Base-by-base conservation (phyloP, 2,113 vertebrate species). In the Sinocyclocheilus anshuiensis region DNA sequence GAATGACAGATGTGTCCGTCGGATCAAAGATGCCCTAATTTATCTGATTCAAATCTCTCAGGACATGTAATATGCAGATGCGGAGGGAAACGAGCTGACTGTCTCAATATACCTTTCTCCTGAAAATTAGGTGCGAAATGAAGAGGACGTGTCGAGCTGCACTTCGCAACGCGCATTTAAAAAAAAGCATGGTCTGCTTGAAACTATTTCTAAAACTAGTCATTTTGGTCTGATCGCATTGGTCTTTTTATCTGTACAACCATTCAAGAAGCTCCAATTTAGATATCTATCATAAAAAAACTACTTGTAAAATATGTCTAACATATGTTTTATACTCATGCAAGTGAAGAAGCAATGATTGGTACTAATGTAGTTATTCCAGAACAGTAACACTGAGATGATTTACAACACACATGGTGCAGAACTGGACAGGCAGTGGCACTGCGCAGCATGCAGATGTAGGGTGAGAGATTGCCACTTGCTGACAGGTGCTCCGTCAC, bases 21-120 rank as follows among this genome's bases (percentile, higher is more conserved):
- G 8, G 36, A 88, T 90, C 74, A 89, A 90, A 87, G 59, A 89
- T 87, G 84, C 29, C 55, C 78, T 79, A 81, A 53, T 89, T 89
- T 81, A 48, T n/a, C 88, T 33, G 48, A 69, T 81, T 65, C 16
- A 55, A 87, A 67, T 89, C 33, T 87, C 78, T 59, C 57, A 86
- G 75, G 89, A 87, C 82, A 29, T 22, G 26, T 77, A 76, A 67
- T 39, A 71, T 57, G 77, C 39, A 83, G 69, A 85, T 67, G 83
- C 42, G 7, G 6, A 45, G 42, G 57, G 12, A 82, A 82, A 77
- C 36, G 20, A 55, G 42, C 72, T 45, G 33, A 80, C 57, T 75
- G 3, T 75, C 67, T 26, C 50, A 81, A 42, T 81, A n/a, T 63
- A 75, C 26, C 59, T 39, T 55, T 65, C 42, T 65, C 8, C 18